phyloP scores from a whole-genome alignment of 2,888 invertebrate genomes.

The Parnassius smintheus region DNA sequence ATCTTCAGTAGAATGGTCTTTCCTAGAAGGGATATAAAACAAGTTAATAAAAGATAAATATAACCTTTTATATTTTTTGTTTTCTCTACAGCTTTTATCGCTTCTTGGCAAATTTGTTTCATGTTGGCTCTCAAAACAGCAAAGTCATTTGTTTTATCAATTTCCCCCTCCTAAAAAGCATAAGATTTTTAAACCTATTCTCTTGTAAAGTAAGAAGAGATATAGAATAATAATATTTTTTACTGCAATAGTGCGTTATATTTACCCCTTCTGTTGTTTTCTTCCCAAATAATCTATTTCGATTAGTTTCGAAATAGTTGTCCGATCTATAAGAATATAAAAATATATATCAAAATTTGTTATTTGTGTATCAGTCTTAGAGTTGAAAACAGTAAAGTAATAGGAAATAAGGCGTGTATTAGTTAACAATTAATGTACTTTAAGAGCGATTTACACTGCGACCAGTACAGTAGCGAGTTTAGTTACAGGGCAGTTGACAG shows the following conservation, averaged over 20 bases:
- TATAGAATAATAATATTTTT: background rate
- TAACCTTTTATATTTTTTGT: slow-evolving; percentile 49
- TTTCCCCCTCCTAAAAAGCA: slow-evolving; percentile 36
- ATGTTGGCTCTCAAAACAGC: slow-evolving; percentile 49
- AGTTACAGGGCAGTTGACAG: no score
- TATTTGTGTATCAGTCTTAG: no score
- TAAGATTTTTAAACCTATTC: background rate
- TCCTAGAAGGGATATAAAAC: no score
- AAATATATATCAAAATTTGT: background rate
- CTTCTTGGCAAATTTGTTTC: slow-evolving; percentile 56
- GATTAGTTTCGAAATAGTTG: slow-evolving; percentile 11
- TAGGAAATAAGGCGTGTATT: no score
- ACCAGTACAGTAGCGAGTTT: no score
- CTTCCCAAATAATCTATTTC: slow-evolving; percentile 7
- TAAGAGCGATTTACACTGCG: no score
- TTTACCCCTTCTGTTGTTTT: slow-evolving; percentile 5
- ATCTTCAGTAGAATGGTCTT: no score
- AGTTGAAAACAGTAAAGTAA: no score
- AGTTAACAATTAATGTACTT: no score
- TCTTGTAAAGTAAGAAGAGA: no score
- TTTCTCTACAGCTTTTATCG: slow-evolving; percentile 50
- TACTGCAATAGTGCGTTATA: background rate
- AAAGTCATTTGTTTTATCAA: slow-evolving; percentile 43
- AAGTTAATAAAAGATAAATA: background rate
- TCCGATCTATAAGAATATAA: slow-evolving; percentile 7